Percentiles rank a stretch among this genome's conserved stretches.
phyloP scores from a whole-genome alignment of 2,113 vertebrate genomes.

The Varanus salvator region DNA sequence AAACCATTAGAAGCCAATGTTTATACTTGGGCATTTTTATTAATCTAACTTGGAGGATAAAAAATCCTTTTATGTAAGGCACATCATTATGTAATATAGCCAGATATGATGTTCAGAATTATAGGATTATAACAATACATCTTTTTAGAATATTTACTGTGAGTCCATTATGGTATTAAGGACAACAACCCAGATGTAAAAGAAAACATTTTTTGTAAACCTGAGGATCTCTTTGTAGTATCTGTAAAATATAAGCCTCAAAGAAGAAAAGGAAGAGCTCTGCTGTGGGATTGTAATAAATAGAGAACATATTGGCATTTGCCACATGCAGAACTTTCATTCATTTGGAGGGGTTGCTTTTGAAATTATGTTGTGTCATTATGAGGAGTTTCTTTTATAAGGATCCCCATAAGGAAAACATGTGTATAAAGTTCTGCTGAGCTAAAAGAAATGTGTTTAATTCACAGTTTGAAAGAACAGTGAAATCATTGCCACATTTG shows the following conservation, averaged over 20 bases:
- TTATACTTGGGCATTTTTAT: slow-evolving; percentile 40
- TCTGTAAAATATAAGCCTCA: slow-evolving; percentile 37
- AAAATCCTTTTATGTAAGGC: slow-evolving; percentile 70
- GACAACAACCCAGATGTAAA: slow-evolving; percentile 16
- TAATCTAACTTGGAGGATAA: slow-evolving; percentile 55
- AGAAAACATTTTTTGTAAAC: background rate
- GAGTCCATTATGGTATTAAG: slow-evolving; percentile 40
- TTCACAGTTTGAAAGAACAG: slow-evolving; percentile 1
- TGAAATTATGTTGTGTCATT: slow-evolving; percentile 19
- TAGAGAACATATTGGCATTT: slow-evolving; percentile 46
- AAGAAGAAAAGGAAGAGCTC: slow-evolving; percentile 26
- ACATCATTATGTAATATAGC: slow-evolving; percentile 58
- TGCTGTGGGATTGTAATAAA: slow-evolving; percentile 18
- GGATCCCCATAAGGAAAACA: slow-evolving; percentile 14
- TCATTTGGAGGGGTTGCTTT: slow-evolving; percentile 21
- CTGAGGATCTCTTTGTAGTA: background rate
- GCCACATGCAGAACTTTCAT: slow-evolving; percentile 48
- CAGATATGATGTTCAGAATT: slow-evolving; percentile 48
- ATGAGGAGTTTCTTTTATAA: slow-evolving; percentile 47
- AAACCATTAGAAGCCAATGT: slow-evolving; percentile 45
- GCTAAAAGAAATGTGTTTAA: background rate
- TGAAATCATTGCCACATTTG: slow-evolving; percentile 29
- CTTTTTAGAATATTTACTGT: slow-evolving; percentile 59
- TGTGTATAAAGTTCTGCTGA: slow-evolving; percentile 1
- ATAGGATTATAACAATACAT: slow-evolving; percentile 48